Percentiles rank a stretch among this genome's conserved stretches.
Evolutionary conservation across 92 coral and sea anemone genomes (phyloP).

Genomic region (Phenganax stokvisi): DNA sequence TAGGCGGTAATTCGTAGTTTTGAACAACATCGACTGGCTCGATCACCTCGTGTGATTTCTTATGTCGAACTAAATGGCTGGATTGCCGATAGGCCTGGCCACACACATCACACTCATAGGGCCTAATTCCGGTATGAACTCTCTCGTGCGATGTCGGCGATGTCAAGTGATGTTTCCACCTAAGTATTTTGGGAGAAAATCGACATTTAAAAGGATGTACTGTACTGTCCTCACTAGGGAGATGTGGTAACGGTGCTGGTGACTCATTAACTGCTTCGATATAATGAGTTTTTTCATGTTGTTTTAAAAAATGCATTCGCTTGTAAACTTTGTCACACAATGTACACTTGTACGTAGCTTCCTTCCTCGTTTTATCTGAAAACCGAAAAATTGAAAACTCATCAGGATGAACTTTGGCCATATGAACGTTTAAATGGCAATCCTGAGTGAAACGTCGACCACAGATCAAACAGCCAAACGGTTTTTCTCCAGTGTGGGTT

Average conservation of each 20-base stretch:
- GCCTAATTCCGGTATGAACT: slow-evolving; percentile 15
- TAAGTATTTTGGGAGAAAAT: not conserved
- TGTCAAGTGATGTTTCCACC: slow-evolving; percentile 3
- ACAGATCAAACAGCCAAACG: not conserved
- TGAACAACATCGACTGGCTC: not conserved
- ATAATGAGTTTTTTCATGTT: slow-evolving; percentile 4
- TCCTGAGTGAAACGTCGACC: not conserved
- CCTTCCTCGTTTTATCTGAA: not conserved
- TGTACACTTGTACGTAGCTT: not conserved
- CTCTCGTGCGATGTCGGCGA: slow-evolving; percentile 12
- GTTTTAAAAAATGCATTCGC: slow-evolving; percentile 11
- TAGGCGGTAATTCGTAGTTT: not conserved
- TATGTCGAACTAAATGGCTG: slow-evolving; percentile 13
- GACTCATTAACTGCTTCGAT: not conserved
- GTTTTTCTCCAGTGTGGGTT: slow-evolving; percentile 10
- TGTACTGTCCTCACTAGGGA: not conserved
- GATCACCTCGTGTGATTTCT: not conserved
- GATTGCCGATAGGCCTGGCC: not conserved
- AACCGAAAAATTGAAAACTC: not conserved
- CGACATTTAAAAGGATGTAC: not conserved
- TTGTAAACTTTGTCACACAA: slow-evolving; percentile 12
- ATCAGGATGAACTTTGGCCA: slow-evolving; percentile 11
- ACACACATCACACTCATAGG: not conserved
- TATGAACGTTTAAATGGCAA: slow-evolving; percentile 8
- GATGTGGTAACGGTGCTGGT: not conserved